These are phyloP conservation scores for Drosophila ohnishii DNA, from an alignment of 1,140 invertebrate species.

Conservation along the genomic window DNA sequence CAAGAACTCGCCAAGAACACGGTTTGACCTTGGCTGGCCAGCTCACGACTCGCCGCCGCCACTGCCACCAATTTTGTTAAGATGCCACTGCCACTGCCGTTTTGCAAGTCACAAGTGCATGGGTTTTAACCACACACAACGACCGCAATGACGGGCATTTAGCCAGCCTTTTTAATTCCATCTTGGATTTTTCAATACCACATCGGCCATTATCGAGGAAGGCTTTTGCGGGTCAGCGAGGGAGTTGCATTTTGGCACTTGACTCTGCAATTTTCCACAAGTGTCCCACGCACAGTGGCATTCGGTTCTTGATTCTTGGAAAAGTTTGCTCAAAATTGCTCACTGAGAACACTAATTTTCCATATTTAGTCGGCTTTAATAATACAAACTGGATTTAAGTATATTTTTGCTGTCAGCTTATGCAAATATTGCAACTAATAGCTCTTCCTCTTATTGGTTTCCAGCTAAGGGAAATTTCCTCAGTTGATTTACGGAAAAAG, in stretches of 20 bases:
- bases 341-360: neutral
- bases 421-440: neutral
- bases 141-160: constrained; percentile 21
- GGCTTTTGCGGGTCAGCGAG: neutral
- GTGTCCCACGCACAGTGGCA: constrained; percentile 24
- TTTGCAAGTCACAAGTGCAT: constrained; percentile 37
- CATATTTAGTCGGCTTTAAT: neutral
- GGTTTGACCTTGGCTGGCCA: constrained; percentile 44
- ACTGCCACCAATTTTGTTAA: constrained; percentile 28
- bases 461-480: constrained; percentile 11
- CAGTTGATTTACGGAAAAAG: constrained; percentile 12
- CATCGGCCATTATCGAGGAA: constrained; percentile 17
- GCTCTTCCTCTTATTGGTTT: neutral
- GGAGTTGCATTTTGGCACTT: constrained; percentile 35
- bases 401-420: neutral
- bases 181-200: constrained; percentile 28
- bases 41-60: constrained; percentile 29
- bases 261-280: constrained; percentile 20
- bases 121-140: constrained; percentile 20
- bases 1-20: constrained; percentile 62
- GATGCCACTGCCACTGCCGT: constrained; percentile 31
- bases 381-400: constrained; percentile 1
- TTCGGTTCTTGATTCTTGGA: neutral
- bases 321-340: neutral
- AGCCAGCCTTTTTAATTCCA: constrained; percentile 2